Evolutionary conservation across 1,140 invertebrate genomes (phyloP), one percentile per base, ranked within the genome.

Genomic region (Heterodera schachtii): DNA sequence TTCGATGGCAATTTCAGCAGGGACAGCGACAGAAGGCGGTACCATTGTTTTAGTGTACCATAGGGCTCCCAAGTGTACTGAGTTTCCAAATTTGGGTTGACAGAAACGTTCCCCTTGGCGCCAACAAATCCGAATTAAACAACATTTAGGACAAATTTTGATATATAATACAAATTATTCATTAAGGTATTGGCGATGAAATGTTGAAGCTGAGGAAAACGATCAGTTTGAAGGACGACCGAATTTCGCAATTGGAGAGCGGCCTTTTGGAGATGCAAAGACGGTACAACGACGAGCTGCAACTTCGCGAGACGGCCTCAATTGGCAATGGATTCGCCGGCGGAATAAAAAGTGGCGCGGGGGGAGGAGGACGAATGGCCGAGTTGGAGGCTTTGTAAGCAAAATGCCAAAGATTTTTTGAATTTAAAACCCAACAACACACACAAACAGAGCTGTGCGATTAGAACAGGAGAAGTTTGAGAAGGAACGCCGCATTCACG

Each of bases 391-490:
- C 67, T 16, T n/a, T 81, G 31, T 78, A 19, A 60, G 57, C 7
- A 19, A 19, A 60, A 60, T 52, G 8, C 13, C 8, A 60, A 4
- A 19, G 13, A 5, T 19, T 60, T 60, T 16, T 16, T 19, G 16
- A 60, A 60, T 5, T 60, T 60, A 19, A 64, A 46, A 21, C 6
- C 52, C 19, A 60, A 60, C 11, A 31, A 31, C 31, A 31, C 31
- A 31, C 31, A 31, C 31, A 31, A 31, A 60, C 57, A 60, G 57
- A 60, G 57, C 46, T 41, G 49, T 81, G 41, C 52, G 52, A 16
- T 73, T 83, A 80, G 83, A 84, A 57, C 57, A 69, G 49, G 83
- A 84, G 47, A 85, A 85, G 46, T 57, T 47, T 5, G 83, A 85
- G 78, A 84, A 82, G 41, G 83, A 84, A 44, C 66, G 74, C 43